phyloP scores from a whole-genome alignment of 2,113 vertebrate genomes.

The Archocentrus centrarchus region DNA sequence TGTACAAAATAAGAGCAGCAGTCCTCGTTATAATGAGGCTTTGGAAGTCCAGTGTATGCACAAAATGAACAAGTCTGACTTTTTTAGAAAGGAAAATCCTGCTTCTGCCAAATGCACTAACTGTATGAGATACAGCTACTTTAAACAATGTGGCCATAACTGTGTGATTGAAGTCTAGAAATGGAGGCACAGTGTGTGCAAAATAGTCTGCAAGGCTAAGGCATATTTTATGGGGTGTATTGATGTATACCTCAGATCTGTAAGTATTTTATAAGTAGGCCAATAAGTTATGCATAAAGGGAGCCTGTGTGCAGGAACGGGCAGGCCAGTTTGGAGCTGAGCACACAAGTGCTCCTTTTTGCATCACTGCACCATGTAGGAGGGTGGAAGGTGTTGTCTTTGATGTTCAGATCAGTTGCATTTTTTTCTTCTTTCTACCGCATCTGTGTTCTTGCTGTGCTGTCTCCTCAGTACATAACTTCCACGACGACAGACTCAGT shows the following conservation, averaged over 20 bases:
- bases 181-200: not conserved
- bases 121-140: not conserved
- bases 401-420: conserved; percentile 51
- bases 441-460: conserved; percentile 39
- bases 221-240: not conserved
- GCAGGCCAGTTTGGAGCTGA: conserved; percentile 25
- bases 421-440: not conserved
- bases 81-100: not conserved
- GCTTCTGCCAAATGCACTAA: not conserved
- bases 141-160: not conserved
- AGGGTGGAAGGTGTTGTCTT: conserved; percentile 64
- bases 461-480: conserved; percentile 19
- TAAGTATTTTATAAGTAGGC: conserved; percentile 16
- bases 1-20: not conserved
- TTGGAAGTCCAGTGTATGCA: not conserved
- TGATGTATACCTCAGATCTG: conserved; percentile 6
- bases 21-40: not conserved
- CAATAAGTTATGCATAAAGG: conserved; percentile 13
- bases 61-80: not conserved
- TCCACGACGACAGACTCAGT: not conserved
- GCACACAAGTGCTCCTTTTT: conserved; percentile 45
- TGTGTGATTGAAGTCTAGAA: not conserved
- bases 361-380: conserved; percentile 44
- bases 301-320: not conserved
- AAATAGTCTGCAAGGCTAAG: conserved; percentile 7